Base-by-base conservation (phyloP, 1,140 invertebrate species). In the Heliconius eleuchia region DNA sequence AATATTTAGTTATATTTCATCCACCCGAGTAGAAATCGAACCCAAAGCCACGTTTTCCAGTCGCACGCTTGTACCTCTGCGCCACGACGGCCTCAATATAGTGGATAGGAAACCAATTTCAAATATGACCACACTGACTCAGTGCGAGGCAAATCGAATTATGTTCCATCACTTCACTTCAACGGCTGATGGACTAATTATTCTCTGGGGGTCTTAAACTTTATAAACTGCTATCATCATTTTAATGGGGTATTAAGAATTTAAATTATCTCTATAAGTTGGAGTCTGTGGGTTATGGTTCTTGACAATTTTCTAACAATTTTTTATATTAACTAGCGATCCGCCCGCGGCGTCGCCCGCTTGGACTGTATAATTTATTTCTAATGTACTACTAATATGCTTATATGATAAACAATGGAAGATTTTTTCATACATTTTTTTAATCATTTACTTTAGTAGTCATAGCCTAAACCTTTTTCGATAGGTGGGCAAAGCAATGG, bases 151-250 rank as follows among this genome's bases (percentile, higher is more conserved):
- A 66, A 66, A 66, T 27, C 13, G 60, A 30, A 66, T 66, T 66
- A 66, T 30, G 9, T 18, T 30, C 60, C 60, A 66, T 70, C 60
- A 60, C 74, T 60, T 37, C 6, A 37, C 34, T 6, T 23, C 60
- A 71, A 66, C 60, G 60, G 27, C 37, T 70, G 74, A 37, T 46
- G 52, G 7, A 37, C 72, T 73, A 50, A 78, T 78, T 39, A 78
- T 70, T 78, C 50, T 55, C 34, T 6, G 77, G 5, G 23, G 77
- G 19, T 76, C 23, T 57, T 66, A 70, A 66, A 74, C 55, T 46
- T 66, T 70, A 60, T 46, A 73, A 77, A 50, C 50, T 74, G 72
- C 39, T 57, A 74, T 74, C 39, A 39, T n/a, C 52, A 3, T 50
- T 73, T 72, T 66, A 23, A 78, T 66, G 30, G 71, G 66, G 37